Base-by-base conservation (phyloP, 2,113 vertebrate species). In the Polypterus senegalus region DNA sequence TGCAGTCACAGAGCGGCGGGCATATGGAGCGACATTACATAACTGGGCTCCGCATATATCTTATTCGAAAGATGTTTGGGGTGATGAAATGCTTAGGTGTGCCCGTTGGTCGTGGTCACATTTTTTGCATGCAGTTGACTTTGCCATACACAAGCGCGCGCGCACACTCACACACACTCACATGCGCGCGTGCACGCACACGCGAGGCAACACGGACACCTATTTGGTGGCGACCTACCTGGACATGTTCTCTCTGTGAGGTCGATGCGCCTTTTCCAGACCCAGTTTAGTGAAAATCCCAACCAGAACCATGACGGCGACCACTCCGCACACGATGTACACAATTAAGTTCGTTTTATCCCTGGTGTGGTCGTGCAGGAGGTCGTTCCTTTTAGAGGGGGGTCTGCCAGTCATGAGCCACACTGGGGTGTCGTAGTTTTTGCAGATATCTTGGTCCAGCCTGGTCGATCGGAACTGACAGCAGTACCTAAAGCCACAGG, bases 401-500 rank as follows among this genome's bases (percentile, higher is more conserved):
- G 89, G 87, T 77, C 95, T 94, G 56, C 91, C 90, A 3, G 89
- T 89, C 78, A 89, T 91, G 74, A 97, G 89, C 94, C 94, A 98
- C 61, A 88, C 75, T 9, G 94, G 95, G 0, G 91, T 95, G 80
- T 92, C 89, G 66, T 99, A 96, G 80, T 98, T 99, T 53, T 90
- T 97, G 75, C 96, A 99, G 79, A 88, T 88, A 77, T 85, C 92
- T 76, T 99, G 96, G 75, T 99, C 94, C 80, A 99, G 75, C 49
- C 91, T 88, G 5, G 92, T 90, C 78, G 88, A 87, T 74, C 89
- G 92, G 81, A 87, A 90, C 67, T 92, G 90, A 83, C 96, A 99
- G 86, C 96, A 99, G 85, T 97, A 98, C 67, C 95, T 88, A 86
- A 98, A 99, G 87, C 95, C 96, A 88, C 96, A 99, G 88, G 96